A percentile compares a stretch with the other conserved stretches of the same genome.
Conservation (phyloP, 1,140 invertebrate species). For the Lepidotrigona ventralis region DNA sequence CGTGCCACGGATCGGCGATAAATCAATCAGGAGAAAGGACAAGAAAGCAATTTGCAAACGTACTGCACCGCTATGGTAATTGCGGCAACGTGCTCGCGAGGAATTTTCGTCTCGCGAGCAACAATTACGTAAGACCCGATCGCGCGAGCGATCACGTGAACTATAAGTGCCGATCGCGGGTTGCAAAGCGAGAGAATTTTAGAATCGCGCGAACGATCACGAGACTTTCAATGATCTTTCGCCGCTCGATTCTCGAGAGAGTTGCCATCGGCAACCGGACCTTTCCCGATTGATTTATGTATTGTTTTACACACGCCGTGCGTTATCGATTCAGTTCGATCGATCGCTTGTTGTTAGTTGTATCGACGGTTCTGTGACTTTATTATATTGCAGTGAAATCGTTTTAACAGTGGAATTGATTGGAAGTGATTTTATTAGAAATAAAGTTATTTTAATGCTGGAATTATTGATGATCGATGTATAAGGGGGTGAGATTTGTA, state of each 20-base stretch:
- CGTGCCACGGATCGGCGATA: not conserved
- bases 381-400: too few species aligned
- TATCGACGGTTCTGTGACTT: too few species aligned
- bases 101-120: constrained; percentile 17
- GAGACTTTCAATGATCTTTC: constrained; percentile 10
- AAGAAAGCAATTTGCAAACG: not conserved
- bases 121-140: not conserved
- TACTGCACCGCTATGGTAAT: not conserved
- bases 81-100: not conserved
- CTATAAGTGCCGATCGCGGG: not conserved
- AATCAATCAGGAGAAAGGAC: not conserved
- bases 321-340: not conserved
- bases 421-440: too few species aligned
- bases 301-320: not conserved
- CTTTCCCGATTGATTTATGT: not conserved
- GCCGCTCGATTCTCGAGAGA: not conserved
- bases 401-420: too few species aligned
- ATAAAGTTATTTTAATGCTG: too few species aligned
- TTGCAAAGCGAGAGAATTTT: not conserved
- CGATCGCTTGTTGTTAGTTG: not conserved
- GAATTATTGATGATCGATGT: too few species aligned
- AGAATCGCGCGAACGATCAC: constrained; percentile 12
- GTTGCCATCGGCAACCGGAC: not conserved
- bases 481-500: too few species aligned
- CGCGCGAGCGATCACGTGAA: constrained; percentile 11